A percentile compares a stretch with the other conserved stretches of the same genome.
These are phyloP conservation scores for Monopterus albus DNA, from an alignment of 2,113 vertebrate genomes.

Conservation along the genomic window DNA sequence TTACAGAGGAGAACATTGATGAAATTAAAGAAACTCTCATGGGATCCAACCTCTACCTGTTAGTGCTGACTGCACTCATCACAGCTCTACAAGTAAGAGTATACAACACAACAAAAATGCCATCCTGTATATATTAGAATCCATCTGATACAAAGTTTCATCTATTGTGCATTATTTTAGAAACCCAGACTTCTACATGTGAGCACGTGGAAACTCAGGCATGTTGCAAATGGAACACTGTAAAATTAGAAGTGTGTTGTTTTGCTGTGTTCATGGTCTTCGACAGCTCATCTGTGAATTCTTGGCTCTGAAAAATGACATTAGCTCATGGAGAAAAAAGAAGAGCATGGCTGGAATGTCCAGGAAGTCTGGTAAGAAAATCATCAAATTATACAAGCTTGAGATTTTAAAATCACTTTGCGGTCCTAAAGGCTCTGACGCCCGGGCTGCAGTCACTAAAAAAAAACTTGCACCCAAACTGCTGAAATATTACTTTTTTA, in stretches of 20 bases:
- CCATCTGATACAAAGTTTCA: neutral
- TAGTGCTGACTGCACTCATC: constrained; percentile 92
- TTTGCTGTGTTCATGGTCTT: neutral
- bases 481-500: too few relatives aligned
- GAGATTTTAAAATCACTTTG: neutral
- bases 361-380: constrained; percentile 88
- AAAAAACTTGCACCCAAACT: too few relatives aligned
- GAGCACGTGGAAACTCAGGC: too few relatives aligned
- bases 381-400: neutral
- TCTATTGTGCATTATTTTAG: neutral
- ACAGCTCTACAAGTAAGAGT: constrained; percentile 93
- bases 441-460: too few relatives aligned
- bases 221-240: neutral
- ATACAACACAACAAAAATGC: neutral
- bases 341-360: constrained; percentile 96
- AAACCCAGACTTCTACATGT: neutral
- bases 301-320: constrained; percentile 97
- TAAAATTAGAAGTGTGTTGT: neutral
- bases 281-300: constrained; percentile 95
- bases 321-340: constrained; percentile 96
- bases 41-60: constrained; percentile 92
- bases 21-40: constrained; percentile 96
- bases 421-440: neutral
- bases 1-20: constrained; percentile 95
- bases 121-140: neutral